These are phyloP conservation scores for Drosophila ficusphila DNA, from an alignment of 1,140 invertebrate species.

Conservation along the genomic window DNA sequence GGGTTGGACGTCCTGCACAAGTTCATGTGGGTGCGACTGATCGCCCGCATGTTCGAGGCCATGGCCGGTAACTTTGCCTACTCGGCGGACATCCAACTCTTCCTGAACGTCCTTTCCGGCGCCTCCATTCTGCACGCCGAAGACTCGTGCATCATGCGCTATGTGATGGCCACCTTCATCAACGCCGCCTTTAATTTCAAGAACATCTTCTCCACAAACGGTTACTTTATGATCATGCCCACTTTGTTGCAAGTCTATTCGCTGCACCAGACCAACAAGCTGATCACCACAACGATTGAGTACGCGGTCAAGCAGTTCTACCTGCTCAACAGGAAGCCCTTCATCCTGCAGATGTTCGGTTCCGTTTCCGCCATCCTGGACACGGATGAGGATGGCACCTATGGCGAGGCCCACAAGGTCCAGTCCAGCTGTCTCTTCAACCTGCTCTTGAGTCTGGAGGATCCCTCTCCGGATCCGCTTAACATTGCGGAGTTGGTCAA, in stretches of 20 bases:
- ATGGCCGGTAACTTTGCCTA: constrained; percentile 99
- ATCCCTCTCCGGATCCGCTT: constrained; percentile 95
- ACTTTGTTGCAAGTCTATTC: constrained; percentile 98
- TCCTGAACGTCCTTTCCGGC: constrained; percentile 98
- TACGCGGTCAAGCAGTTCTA: constrained; percentile 99
- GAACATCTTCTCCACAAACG: constrained; percentile 99
- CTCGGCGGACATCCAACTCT: constrained; percentile 98
- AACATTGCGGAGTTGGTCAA: constrained; percentile 98
- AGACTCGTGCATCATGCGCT: constrained; percentile 96
- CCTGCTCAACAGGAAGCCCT: constrained; percentile 98
- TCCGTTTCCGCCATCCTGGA: constrained; percentile 98
- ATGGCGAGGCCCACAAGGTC: constrained; percentile 96
- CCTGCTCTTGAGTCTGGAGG: constrained; percentile 95
- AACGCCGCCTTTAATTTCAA: constrained; percentile 99
- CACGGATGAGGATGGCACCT: constrained; percentile 93
- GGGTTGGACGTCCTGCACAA: constrained; percentile 98
- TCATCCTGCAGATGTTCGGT: constrained; percentile 99
- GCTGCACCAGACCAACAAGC: constrained; percentile 98
- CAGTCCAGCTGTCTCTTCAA: constrained; percentile 96
- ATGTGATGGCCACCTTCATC: constrained; percentile 98
- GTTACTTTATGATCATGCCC: constrained; percentile 98
- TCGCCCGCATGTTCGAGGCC: constrained; percentile 98
- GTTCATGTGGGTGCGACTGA: constrained; percentile 98
- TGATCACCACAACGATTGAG: constrained; percentile 97
- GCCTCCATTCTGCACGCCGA: constrained; percentile 98